Percentiles rank a stretch among this genome's conserved stretches.
phyloP scores from a whole-genome alignment of 2,113 vertebrate species.

The Pangasianodon gigas region DNA sequence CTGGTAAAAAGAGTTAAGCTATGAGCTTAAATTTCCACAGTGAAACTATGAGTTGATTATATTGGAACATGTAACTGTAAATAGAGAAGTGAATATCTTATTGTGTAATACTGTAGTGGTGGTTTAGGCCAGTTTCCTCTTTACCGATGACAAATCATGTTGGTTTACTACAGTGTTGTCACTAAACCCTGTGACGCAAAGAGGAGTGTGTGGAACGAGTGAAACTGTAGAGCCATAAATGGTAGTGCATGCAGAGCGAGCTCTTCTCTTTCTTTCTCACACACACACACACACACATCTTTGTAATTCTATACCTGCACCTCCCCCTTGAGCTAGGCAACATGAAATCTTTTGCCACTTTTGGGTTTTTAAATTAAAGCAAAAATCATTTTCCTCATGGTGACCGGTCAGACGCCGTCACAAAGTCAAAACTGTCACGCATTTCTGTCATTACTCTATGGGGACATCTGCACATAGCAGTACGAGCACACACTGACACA shows the following conservation, averaged over 20 bases:
- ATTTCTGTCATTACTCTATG: not conserved
- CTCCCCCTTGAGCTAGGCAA: not conserved
- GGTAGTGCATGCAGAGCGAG: not conserved
- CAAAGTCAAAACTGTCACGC: not conserved
- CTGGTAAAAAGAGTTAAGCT: not conserved
- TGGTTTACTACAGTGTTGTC: slow-evolving; percentile 14
- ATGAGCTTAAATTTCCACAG: not conserved
- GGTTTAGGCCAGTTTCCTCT: slow-evolving; percentile 14
- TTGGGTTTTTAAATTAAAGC: not conserved
- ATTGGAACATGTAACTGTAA: not conserved
- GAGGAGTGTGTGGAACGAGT: not conserved
- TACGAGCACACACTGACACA: not conserved
- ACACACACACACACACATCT: not conserved
- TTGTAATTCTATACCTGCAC: not conserved
- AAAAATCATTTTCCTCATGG: not conserved
- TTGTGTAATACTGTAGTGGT: not conserved
- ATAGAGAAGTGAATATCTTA: not conserved
- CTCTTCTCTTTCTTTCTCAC: not conserved
- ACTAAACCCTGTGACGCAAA: not conserved
- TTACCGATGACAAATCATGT: not conserved
- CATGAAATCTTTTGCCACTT: not conserved
- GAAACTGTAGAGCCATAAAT: slow-evolving; percentile 38
- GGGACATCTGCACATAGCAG: not conserved
- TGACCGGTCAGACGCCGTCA: not conserved
- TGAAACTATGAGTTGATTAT: not conserved